Evolutionary conservation across 1,140 invertebrate genomes (phyloP), one percentile per base, ranked within the genome.

Genomic region (Drosophila melanica): DNA sequence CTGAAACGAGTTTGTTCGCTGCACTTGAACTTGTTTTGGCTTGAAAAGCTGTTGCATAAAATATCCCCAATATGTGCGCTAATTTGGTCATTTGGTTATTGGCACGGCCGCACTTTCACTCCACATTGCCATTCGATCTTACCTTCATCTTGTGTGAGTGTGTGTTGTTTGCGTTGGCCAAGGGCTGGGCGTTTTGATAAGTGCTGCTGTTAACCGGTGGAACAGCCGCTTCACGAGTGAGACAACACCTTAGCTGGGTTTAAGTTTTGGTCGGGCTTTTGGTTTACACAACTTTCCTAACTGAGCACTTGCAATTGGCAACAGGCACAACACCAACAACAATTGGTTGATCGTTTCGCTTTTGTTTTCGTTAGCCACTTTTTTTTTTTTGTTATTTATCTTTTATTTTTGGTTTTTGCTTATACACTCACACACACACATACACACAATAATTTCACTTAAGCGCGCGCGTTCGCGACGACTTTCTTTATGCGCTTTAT

Each of bases 401-500:
- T 53, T 53, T 14, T 27, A 53, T 53, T 35, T 53, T 58, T 33
- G 47, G 47, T 27, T 50, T 27, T 58, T 20, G 27, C n/a, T n/a
- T 12, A 23, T 35, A 57, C n/a, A 50, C 11, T 45, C 50, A 41
- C 14, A 20, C 37, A 42, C 35, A 16, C 37, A 39, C 18, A 41
- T n/a, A 58, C 27, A 50, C 53, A 45, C 64, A 37, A 35, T 73
- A 55, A 89, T 87, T 87, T 78, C 75, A 78, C 72, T 78, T 48
- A 48, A 65, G 65, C 74, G 84, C 81, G 80, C 81, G 82, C 10
- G 64, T 51, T 63, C 50, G 53, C 72, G 53, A 14, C 66, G 72
- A 89, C 82, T 87, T 87, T 87, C 84, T 87, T 87, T 87, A 72
- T 67, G 42, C 71, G 60, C 41, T n/a, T n/a, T n/a, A n/a, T n/a